Base-by-base conservation (phyloP, 1,140 invertebrate genomes). In the Zaprionus vittiger region DNA sequence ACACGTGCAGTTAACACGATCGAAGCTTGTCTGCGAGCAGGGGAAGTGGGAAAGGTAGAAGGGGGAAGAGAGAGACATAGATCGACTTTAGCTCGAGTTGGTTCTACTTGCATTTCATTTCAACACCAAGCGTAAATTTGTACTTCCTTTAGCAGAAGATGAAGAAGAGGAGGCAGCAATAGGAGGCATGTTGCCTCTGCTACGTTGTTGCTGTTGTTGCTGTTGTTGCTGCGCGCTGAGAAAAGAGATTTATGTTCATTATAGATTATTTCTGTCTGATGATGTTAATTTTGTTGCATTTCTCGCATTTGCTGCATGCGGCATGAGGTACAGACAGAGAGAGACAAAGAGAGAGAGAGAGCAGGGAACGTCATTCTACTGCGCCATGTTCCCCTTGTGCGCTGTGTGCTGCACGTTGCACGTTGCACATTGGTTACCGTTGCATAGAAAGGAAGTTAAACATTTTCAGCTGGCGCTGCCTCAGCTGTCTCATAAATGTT, bases 181-280 rank as follows among this genome's bases (percentile, higher is more conserved):
- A 2, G 56, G 14, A 37, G 22, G 7, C 66, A 64, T 73, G 72
- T 66, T 78, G 57, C 60, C 77, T 28, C 38, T 41, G 15, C 41
- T 67, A 7, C n/a, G 34, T 55, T 28, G 54, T 70, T 62, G n/a
- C n/a, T n/a, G 59, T 24, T 73, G 20, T 26, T 75, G 60, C 34
- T 59, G 59, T 38, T 67, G 49, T 31, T 67, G 47, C 38, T 68
- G 54, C 69, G 59, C 61, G 69, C 74, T 79, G 73, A 47, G 41
- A 84, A 83, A 85, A 89, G 77, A 91, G 85, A 91, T 91, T 91
- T 91, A 91, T 91, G 86, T 91, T 91, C 86, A 91, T 91, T 91
- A 91, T 91, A 91, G 87, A 91, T 91, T 91, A 91, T 91, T 91
- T 91, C 86, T 91, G 86, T 91, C 86, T 91, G 86, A 91, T 91